Evolutionary conservation across 2,113 vertebrate genomes (phyloP), one percentile per base, ranked within the genome.

Genomic region (Burhinus oedicnemus): DNA sequence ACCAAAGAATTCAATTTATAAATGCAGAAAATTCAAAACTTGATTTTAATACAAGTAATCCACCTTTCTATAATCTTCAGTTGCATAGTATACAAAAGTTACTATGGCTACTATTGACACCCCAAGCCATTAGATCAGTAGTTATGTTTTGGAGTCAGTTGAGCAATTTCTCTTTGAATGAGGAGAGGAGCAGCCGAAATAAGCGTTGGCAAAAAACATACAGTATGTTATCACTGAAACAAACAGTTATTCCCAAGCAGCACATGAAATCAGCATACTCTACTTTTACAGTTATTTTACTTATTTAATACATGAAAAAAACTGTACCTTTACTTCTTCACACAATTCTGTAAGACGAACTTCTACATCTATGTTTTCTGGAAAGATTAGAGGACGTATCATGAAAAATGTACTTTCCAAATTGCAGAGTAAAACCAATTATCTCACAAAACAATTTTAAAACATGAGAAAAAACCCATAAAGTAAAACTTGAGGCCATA

Each of bases 311-410:
- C 72, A 95, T 83, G 23, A n/a, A 82, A 90, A 82, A 95, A 69
- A 65, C 72, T 34, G 68, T 98, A 99, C 99, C 99, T 99, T 99
- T 74, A 99, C 98, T 98, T 99, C 99, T 97, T 99, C 99, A 98
- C 99, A 99, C 64, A 99, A 97, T 82, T 99, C 99, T 89, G 98
- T 85, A 62, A 99, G 99, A 87, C 99, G 99, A 75, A 98, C 98
- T 94, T 99, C 99, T 96, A 99, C 98, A 97, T 99, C 99, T 72
- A 99, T 98, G 98, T 99, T 98, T 97, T 99, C 99, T 99, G 98
- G 95, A 98, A 98, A 96, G 96, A 97, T 62, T 82, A 97, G 92
- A 98, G 65, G 96, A 45, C 36, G 97, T 22, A 87, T 61, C 77
- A 80, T 95, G 87, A 91, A 95, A 91, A 89, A 93, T 58, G 20